phyloP scores from a whole-genome alignment of 2,797 vertebrate species.

The Premnoplex brunnescens region DNA sequence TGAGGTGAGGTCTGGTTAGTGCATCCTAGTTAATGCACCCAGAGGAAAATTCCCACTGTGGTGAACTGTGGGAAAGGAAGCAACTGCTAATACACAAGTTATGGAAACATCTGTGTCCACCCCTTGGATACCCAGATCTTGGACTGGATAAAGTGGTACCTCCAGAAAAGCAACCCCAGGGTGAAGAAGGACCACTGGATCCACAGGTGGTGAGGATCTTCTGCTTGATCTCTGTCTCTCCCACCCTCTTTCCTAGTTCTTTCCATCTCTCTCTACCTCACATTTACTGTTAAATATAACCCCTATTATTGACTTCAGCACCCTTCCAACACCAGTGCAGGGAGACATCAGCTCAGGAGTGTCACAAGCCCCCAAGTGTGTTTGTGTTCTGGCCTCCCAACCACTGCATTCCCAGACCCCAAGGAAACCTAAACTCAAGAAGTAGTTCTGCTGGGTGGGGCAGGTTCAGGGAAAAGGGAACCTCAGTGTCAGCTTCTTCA shows the following conservation, averaged over 20 bases:
- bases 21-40: neutral
- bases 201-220: neutral
- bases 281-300: neutral
- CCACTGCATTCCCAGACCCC: neutral
- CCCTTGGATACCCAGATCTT: neutral
- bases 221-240: neutral
- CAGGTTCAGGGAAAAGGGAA: neutral
- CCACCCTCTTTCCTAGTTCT: neutral
- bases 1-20: neutral
- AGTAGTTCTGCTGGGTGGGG: neutral
- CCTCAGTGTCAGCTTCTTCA: accelerated
- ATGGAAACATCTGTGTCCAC: neutral
- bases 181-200: neutral
- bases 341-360: no score
- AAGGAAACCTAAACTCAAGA: neutral
- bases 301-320: neutral
- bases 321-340: no score
- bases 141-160: neutral
- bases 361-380: accelerated
- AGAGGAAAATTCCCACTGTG: neutral
- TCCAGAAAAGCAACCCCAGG: neutral
- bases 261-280: neutral
- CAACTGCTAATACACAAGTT: neutral
- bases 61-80: neutral
- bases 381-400: accelerated